Base-by-base conservation (phyloP, 1,140 invertebrate species). In the Leptinotarsa undecemlineata region DNA sequence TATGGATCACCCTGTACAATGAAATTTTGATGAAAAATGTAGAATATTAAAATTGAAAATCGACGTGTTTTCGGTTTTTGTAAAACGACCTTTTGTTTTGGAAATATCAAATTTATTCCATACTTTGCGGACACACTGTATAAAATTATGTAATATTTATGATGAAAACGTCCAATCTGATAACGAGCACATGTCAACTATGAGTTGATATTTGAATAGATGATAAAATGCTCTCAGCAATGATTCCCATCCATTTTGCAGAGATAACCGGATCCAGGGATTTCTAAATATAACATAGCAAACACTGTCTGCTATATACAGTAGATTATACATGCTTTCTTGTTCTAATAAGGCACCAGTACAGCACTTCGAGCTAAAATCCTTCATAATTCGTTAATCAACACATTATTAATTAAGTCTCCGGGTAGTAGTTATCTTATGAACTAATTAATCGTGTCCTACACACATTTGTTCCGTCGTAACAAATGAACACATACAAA, bases 221-320 rank as follows among this genome's bases (percentile, higher is more conserved):
- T 26, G 23, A 26, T 26, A 26, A 26, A 26, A 26, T 26, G 23
- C 23, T 5, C 23, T 26, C 23, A 33, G 33, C 6, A 33, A 33
- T 33, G 33, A 33, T 33, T 33, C 1, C 8, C 8, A 33, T 33
- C 6, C 6, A 57, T 57, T 57, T 15, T n/a, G n/a, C 51, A n/a
- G 51, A 57, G 51, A 57, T 57, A 57, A 57, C 51, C 51, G 51
- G 51, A 57, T 57, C 17, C 51, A 57, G 51, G 51, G 51, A 57
- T 57, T 57, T 57, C 15, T 57, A 19, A 19, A 57, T 57, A 57
- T 57, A 14, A 15, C 4, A 57, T 19, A 14, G 51, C 51, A 19
- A 57, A 57, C n/a, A 57, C n/a, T 57, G 51, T 57, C n/a, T 57
- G n/a, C 51, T 57, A 4, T 57, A 19, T 57, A 57, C 15, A 57